phyloP scores from a whole-genome alignment of 2,888 invertebrate species.

The Clitarchus hookeri region DNA sequence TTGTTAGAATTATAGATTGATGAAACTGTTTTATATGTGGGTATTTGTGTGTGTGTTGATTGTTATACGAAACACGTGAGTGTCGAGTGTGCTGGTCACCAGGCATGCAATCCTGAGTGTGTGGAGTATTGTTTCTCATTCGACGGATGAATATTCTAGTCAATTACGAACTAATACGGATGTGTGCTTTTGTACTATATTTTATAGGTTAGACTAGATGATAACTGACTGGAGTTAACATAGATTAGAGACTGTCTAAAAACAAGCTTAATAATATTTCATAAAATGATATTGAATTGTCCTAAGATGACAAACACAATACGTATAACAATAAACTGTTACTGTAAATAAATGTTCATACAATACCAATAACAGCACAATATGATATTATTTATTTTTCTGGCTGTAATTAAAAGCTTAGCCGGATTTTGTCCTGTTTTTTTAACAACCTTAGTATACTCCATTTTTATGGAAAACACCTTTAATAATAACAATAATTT shows the following conservation, averaged over 20 bases:
- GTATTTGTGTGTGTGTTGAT: background rate
- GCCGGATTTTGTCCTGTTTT: background rate
- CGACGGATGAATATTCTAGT: slow-evolving; percentile 14
- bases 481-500: background rate
- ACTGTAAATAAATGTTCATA: background rate
- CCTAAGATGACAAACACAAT: no score
- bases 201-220: background rate
- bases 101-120: background rate
- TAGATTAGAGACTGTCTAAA: background rate
- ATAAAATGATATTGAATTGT: background rate
- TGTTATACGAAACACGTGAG: background rate
- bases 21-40: slow-evolving; percentile 4
- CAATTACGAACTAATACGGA: slow-evolving; percentile 6
- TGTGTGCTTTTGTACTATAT: slow-evolving; percentile 14
- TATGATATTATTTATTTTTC: background rate
- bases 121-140: background rate
- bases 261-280: background rate
- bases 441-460: background rate
- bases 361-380: background rate
- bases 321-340: background rate
- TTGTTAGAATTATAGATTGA: background rate
- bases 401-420: background rate
- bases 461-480: background rate
- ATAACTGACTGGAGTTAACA: background rate
- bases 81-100: background rate